phyloP scores from a whole-genome alignment of 1,140 invertebrate species.

The Euwallacea similis region DNA sequence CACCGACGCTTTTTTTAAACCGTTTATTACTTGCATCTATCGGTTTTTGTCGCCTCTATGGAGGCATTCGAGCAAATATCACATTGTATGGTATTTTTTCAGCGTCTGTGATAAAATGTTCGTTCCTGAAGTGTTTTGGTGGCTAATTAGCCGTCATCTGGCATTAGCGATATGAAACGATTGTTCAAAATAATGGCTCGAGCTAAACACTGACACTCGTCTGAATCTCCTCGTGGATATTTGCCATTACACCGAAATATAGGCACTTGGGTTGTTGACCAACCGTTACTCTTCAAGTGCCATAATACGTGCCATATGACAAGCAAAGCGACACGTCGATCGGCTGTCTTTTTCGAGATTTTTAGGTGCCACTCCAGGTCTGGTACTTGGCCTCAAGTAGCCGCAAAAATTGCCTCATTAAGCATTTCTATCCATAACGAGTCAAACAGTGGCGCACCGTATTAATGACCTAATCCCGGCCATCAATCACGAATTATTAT shows the following conservation, averaged over 20 bases:
- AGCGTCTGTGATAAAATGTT: too few relatives aligned
- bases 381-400: too few relatives aligned
- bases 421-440: too few relatives aligned
- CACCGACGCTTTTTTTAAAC: conserved; percentile 7
- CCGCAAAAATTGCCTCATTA: too few relatives aligned
- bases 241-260: conserved; percentile 15
- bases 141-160: neutral
- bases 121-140: too few relatives aligned
- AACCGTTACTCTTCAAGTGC: neutral
- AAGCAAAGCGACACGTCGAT: conserved; percentile 1
- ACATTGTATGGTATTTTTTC: too few relatives aligned
- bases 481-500: too few relatives aligned
- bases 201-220: neutral
- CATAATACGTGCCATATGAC: conserved; percentile 9
- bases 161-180: neutral
- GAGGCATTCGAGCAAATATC: neutral
- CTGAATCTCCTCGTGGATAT: neutral
- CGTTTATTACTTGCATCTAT: conserved; percentile 14
- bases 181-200: conserved; percentile 1
- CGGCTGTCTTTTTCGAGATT: neutral
- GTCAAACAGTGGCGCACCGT: too few relatives aligned
- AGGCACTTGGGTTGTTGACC: neutral
- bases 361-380: neutral
- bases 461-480: too few relatives aligned
- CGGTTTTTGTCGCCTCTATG: conserved; percentile 8